Evolutionary conservation across 2,113 vertebrate genomes (phyloP).

Genomic region (Brachypodius melanocephalos): DNA sequence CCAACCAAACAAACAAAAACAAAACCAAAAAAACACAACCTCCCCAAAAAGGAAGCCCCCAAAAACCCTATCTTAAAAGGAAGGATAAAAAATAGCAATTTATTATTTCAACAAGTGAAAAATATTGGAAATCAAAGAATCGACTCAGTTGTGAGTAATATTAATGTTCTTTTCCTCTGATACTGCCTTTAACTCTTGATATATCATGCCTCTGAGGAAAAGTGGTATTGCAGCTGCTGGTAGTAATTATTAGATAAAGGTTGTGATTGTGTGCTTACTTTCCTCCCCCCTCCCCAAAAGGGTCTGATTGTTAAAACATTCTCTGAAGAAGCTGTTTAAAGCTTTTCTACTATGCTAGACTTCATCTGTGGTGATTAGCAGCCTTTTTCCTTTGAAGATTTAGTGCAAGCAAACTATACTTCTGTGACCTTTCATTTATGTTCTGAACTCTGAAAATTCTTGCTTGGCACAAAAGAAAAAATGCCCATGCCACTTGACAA

Average conservation of each 20-base stretch:
- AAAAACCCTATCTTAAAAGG: neutral
- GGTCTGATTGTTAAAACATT: slow-evolving; percentile 60
- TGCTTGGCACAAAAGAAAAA: slow-evolving; percentile 52
- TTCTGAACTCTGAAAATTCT: slow-evolving; percentile 57
- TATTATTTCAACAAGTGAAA: neutral
- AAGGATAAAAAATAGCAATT: neutral
- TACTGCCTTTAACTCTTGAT: neutral
- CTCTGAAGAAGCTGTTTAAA: slow-evolving; percentile 55
- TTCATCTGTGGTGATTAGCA: slow-evolving; percentile 54
- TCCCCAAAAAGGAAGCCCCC: neutral
- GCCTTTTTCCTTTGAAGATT: slow-evolving; percentile 59
- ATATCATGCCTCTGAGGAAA: neutral
- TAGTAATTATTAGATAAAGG: slow-evolving; percentile 32
- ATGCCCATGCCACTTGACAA: neutral
- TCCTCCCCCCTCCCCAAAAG: slow-evolving; percentile 13
- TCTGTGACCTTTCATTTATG: slow-evolving; percentile 63
- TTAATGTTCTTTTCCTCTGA: neutral
- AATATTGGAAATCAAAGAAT: neutral
- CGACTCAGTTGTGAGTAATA: neutral
- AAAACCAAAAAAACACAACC: neutral
- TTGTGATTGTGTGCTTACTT: slow-evolving; percentile 54
- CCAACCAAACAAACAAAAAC: neutral
- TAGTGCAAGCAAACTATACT: slow-evolving; percentile 51
- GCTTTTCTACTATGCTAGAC: slow-evolving; percentile 33
- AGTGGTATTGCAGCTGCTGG: neutral